A percentile compares a stretch with the other conserved stretches of the same genome.
phyloP scores from a whole-genome alignment of 2,888 invertebrate species.

The Drosophila tanythrix region DNA sequence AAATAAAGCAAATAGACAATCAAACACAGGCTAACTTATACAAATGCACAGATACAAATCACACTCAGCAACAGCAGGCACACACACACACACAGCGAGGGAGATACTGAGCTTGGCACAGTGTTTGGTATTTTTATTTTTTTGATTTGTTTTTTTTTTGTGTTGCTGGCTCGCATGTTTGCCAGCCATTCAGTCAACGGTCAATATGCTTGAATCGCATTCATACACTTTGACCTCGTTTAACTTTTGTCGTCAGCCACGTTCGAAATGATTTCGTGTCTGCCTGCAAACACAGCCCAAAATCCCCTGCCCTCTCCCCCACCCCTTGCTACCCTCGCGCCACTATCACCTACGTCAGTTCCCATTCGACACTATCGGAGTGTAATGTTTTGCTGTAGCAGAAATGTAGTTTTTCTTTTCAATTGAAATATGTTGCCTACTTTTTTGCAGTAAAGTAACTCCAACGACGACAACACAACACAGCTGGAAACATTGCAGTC shows the following conservation, averaged over 20 bases:
- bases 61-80: slow-evolving; percentile 12
- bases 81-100: slow-evolving; percentile 1
- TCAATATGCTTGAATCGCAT: slow-evolving; percentile 68
- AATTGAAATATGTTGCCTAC: slow-evolving; percentile 65
- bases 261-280: slow-evolving; percentile 69
- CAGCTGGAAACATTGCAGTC: background rate
- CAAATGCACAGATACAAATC: slow-evolving; percentile 42
- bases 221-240: slow-evolving; percentile 76
- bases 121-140: slow-evolving; percentile 15
- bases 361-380: slow-evolving; percentile 53
- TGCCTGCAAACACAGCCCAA: slow-evolving; percentile 10
- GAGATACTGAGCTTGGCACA: slow-evolving; percentile 33
- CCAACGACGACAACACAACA: background rate
- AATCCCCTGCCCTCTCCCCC: background rate
- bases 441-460: slow-evolving; percentile 49
- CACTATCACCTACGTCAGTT: slow-evolving; percentile 4
- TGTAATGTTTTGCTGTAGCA: slow-evolving; percentile 57
- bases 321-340: too few relatives aligned
- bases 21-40: slow-evolving; percentile 37
- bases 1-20: slow-evolving; percentile 55
- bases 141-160: slow-evolving; percentile 7
- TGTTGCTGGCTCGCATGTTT: slow-evolving; percentile 63
- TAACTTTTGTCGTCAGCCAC: slow-evolving; percentile 65
- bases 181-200: slow-evolving; percentile 67
- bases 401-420: slow-evolving; percentile 58